These are phyloP conservation scores for Taurulus bubalis DNA, from an alignment of 2,113 vertebrate species.

Conservation along the genomic window DNA sequence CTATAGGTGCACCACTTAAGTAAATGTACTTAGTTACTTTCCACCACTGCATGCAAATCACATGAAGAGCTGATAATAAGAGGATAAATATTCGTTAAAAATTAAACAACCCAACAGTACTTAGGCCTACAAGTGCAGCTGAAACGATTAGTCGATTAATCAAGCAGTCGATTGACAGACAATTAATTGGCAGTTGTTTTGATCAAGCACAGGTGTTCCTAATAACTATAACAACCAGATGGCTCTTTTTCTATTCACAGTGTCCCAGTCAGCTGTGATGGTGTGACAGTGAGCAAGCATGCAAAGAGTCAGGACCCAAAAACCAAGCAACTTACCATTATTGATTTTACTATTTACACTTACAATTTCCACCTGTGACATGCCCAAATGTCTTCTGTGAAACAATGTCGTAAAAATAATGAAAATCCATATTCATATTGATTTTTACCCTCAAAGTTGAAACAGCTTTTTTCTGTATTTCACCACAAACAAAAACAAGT, in stretches of 20 bases:
- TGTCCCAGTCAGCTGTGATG: background rate
- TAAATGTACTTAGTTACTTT: background rate
- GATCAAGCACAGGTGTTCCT: background rate
- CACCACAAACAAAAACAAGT: background rate
- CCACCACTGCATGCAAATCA: background rate
- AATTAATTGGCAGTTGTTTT: background rate
- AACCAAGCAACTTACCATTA: background rate
- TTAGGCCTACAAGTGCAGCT: background rate
- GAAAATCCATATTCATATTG: background rate
- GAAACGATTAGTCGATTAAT: background rate
- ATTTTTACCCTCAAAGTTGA: background rate
- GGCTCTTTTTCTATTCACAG: background rate
- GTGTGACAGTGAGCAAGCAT: conserved; percentile 6
- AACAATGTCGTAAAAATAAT: background rate
- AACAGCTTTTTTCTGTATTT: background rate
- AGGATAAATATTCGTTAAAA: background rate
- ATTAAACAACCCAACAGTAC: background rate
- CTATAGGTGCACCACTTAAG: background rate
- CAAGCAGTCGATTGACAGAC: background rate
- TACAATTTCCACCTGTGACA: background rate
- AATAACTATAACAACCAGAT: background rate
- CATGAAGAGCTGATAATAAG: background rate
- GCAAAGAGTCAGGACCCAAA: background rate
- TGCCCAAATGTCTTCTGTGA: background rate
- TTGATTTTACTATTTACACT: background rate